Conservation (phyloP, 2,888 invertebrate species). For the Gasteruption jaculator region DNA sequence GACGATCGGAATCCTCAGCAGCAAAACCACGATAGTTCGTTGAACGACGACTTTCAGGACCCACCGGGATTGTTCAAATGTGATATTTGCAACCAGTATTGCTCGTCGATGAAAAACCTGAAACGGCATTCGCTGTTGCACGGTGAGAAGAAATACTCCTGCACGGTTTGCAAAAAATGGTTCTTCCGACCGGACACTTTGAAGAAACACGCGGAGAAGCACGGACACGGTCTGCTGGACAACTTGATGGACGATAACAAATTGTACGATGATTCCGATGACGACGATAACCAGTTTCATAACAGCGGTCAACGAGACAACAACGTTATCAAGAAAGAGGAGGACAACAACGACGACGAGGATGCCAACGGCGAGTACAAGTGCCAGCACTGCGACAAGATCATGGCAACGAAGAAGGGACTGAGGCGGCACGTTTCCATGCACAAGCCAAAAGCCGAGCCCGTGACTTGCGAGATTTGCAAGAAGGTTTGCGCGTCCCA, state of each 20-base stretch:
- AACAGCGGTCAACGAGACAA: conserved; percentile 20
- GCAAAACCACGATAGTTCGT: conserved; percentile 13
- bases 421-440: conserved; percentile 46
- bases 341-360: conserved; percentile 30
- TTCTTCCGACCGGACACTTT: conserved; percentile 47
- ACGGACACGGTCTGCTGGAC: conserved; percentile 46
- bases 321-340: conserved; percentile 31
- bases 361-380: conserved; percentile 42
- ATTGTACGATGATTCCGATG: conserved; percentile 46
- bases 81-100: conserved; percentile 43
- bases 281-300: conserved; percentile 27
- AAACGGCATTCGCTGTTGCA: conserved; percentile 45
- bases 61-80: conserved; percentile 46
- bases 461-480: conserved; percentile 46
- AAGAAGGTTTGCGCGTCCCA: conserved; percentile 48
- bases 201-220: conserved; percentile 48
- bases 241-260: conserved; percentile 46
- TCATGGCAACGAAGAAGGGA: conserved; percentile 48
- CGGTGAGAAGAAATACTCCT: conserved; percentile 49
- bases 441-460: conserved; percentile 49
- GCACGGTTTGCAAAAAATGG: conserved; percentile 49
- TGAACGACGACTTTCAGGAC: conserved; percentile 35
- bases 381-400: conserved; percentile 48
- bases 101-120: conserved; percentile 45
- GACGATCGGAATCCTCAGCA: conserved; percentile 18